Evolutionary conservation across 2,113 vertebrate genomes (phyloP), one percentile per base, ranked within the genome.

Genomic region (Chionis minor): DNA sequence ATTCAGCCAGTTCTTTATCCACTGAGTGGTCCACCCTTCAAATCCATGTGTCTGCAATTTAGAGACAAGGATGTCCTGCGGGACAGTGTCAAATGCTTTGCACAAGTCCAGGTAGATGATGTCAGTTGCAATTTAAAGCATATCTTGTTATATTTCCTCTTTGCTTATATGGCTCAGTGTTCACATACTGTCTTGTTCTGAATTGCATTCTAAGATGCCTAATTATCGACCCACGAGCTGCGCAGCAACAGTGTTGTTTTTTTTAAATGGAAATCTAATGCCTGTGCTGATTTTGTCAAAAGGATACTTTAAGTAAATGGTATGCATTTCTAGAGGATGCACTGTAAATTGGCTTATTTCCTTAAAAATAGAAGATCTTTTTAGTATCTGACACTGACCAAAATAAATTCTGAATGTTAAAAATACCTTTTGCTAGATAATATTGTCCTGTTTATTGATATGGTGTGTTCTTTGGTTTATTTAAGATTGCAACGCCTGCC

Each of bases 401-500:
- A 51, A 75, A 72, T 66, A 82, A 49, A 33, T 40, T 71, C 74
- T 89, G 28, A 63, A 16, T 30, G 49, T 80, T 71, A 35, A 75
- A 69, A 84, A 51, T 71, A 49, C 7, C 4, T 69, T 83, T 75
- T 77, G 13, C 14, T 92, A 21, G 28, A 38, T 35, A 14, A 11
- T 77, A 23, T 12, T 66, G 35, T 62, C 65, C n/a, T 19, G 9
- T 44, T 74, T 70, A 49, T 82, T 86, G 51, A 70, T 69, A 8
- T 20, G 18, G 10, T 81, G 10, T 81, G 81, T 55, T 94, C 66
- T 93, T 89, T 94, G 59, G 44, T 69, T 94, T 88, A 62, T 89
- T 92, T 17, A 95, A 99, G 99, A 99, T 99, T 82, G 99, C 99
- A 87, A 99, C 99, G 7, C 99, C 99, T 75, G 99, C 99, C 42